Evolutionary conservation across 2,888 invertebrate species (phyloP), one percentile per base, ranked within the genome.

Genomic region (Brachycybe producta): DNA sequence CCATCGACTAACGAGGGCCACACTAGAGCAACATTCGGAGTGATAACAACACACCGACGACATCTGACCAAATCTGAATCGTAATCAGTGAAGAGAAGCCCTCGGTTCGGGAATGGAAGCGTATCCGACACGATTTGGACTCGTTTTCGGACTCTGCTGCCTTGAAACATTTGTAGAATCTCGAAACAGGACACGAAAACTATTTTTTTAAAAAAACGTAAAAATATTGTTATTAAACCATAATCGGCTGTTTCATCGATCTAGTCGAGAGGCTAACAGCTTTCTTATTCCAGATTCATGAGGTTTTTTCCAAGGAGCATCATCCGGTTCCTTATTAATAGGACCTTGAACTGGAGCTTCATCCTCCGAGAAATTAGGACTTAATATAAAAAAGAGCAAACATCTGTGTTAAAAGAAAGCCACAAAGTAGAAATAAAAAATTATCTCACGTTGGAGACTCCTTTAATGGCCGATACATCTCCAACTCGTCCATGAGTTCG

Each of bases 331-430:
- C 48, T 82, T 83, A 24, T 95, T 95, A 60, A 97, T 73, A 1
- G 97, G 97, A 3, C 97, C 97, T 67, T 97, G 92, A 1, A 97
- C 95, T 1, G 91, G 87, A 13, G 84, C 79, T 38, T 82, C 56
- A 8, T 49, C 52, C 8, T 36, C 46, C 1, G 17, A 32, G 17
- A 15, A 26, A 11, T 7, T n/a, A n/a, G 28, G 19, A 44, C 7
- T 3, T 32, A 28, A 32, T 26, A 40, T 3, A 43, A 28, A 4
- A 43, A 43, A 19, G 24, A 42, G 5, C 27, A 30, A 51, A 15
- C 2, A 2, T 42, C 2, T 43, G 24, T 27, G n/a, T 28, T 17
- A 4, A 24, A 54, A 32, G 21, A 8, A 3, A 11, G 13, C n/a
- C n/a, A n/a, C n/a, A n/a, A 30, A 30, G 13, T 30, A n/a, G 32